Conservation (phyloP, 1,140 invertebrate species). For the Drosophila sp. region DNA sequence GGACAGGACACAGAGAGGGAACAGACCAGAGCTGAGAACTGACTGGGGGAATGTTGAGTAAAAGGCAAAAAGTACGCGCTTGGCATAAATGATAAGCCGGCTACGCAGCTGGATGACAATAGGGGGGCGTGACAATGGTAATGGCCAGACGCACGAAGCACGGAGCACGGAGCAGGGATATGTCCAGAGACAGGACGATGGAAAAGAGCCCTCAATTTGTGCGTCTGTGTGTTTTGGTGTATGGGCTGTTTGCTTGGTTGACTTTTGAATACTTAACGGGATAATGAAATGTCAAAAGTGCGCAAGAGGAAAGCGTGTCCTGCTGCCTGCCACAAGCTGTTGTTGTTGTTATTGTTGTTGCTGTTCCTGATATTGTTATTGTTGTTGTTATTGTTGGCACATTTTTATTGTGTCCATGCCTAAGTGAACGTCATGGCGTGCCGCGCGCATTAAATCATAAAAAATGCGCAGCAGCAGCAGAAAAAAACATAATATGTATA, state of each 20-base stretch:
- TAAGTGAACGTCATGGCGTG: slow-evolving; percentile 79
- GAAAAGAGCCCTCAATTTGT: slow-evolving; percentile 42
- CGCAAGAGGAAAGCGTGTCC: slow-evolving; percentile 70
- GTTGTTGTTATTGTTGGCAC: slow-evolving; percentile 33
- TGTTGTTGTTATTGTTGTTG: slow-evolving; percentile 19
- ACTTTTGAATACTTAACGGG: slow-evolving; percentile 83
- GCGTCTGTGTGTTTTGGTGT: slow-evolving; percentile 40
- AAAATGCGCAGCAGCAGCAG: slow-evolving; percentile 26
- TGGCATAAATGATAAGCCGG: slow-evolving; percentile 81
- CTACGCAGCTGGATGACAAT: slow-evolving; percentile 62
- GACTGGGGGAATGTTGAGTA: slow-evolving; percentile 31
- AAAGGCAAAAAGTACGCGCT: slow-evolving; percentile 80
- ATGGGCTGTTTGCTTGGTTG: slow-evolving; percentile 63
- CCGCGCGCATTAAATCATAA: slow-evolving; percentile 82
- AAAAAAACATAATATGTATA: slow-evolving; percentile 29
- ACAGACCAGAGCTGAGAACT: background rate
- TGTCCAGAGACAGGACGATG: background rate
- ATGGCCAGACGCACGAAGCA: too few species aligned
- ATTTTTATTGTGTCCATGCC: slow-evolving; percentile 77
- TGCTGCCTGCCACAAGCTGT: slow-evolving; percentile 19
- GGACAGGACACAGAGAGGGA: background rate
- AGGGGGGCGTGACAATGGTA: slow-evolving; percentile 11
- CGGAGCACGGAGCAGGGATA: background rate
- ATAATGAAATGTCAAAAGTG: slow-evolving; percentile 83
- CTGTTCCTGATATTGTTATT: slow-evolving; percentile 33